Conservation (phyloP, 1,140 invertebrate genomes). For the Charaxes varanes region DNA sequence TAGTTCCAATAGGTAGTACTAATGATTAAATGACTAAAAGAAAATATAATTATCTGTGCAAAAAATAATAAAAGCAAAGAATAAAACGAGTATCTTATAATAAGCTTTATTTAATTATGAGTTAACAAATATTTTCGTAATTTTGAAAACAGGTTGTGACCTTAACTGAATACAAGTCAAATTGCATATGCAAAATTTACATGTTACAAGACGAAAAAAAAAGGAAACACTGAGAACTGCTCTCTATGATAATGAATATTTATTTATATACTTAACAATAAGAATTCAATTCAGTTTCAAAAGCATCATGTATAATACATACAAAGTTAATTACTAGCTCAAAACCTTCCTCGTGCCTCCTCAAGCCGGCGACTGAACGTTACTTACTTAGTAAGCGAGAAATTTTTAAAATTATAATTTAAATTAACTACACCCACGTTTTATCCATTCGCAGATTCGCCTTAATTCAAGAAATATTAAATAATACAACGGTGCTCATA, state of each 20-base stretch:
- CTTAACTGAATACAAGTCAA: constrained; percentile 71
- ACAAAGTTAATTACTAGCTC: constrained; percentile 67
- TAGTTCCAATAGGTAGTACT: no score
- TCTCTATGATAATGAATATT: constrained; percentile 69
- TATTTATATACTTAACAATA: constrained; percentile 67
- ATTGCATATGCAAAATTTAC: constrained; percentile 66
- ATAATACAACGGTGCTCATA: constrained; percentile 35
- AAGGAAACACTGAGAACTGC: constrained; percentile 69
- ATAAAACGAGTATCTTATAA: constrained; percentile 71
- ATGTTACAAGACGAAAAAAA: constrained; percentile 55
- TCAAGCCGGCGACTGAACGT: constrained; percentile 51
- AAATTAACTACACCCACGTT: constrained; percentile 53
- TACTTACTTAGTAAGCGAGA: constrained; percentile 64
- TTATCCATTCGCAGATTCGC: constrained; percentile 33
- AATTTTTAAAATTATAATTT: constrained; percentile 52
- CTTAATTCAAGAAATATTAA: constrained; percentile 33
- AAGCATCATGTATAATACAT: constrained; percentile 67
- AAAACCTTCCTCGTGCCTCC: constrained; percentile 48
- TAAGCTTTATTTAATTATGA: constrained; percentile 75
- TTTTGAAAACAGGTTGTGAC: constrained; percentile 72
- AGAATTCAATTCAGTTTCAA: constrained; percentile 69
- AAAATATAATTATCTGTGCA: background rate
- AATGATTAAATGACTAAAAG: no score
- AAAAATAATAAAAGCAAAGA: constrained; percentile 38
- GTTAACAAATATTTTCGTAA: constrained; percentile 73